Conservation (phyloP, 2,888 invertebrate species). For the Dascillus cervinus region DNA sequence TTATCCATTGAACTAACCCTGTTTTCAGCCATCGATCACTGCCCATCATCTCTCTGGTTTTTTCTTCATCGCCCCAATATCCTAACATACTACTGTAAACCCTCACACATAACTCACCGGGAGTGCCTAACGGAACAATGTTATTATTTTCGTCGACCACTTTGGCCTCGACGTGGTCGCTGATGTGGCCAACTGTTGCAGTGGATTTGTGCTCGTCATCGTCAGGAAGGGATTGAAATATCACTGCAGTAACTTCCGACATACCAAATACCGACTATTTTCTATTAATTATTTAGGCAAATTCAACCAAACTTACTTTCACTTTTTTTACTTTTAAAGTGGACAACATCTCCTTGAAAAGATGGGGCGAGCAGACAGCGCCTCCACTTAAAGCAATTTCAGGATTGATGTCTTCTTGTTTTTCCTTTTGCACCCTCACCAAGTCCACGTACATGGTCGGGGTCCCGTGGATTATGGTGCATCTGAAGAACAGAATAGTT, state of each 20-base stretch:
- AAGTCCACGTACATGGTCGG: slow-evolving; percentile 84
- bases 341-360: slow-evolving; percentile 47
- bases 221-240: slow-evolving; percentile 49
- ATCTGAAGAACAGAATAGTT: too few relatives aligned
- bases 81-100: slow-evolving; percentile 73
- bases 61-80: slow-evolving; percentile 74
- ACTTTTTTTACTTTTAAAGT: slow-evolving; percentile 44
- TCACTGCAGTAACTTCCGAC: slow-evolving; percentile 50
- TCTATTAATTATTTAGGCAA: neutral
- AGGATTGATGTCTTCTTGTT: slow-evolving; percentile 43
- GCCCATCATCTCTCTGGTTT: slow-evolving; percentile 59
- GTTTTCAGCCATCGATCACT: slow-evolving; percentile 72
- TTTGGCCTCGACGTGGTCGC: slow-evolving; percentile 53
- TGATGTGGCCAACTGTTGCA: slow-evolving; percentile 48
- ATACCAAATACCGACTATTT: slow-evolving; percentile 53
- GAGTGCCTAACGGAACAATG: slow-evolving; percentile 59
- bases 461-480: slow-evolving; percentile 65
- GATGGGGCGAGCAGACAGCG: slow-evolving; percentile 58
- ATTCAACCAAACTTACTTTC: slow-evolving; percentile 34
- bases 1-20: too few relatives aligned
- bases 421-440: slow-evolving; percentile 46
- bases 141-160: slow-evolving; percentile 57
- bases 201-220: slow-evolving; percentile 37
- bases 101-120: slow-evolving; percentile 69
- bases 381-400: slow-evolving; percentile 63